Evolutionary conservation across 2,888 invertebrate genomes (phyloP), one percentile per base, ranked within the genome.

Genomic region (Xestia sexstrigata): DNA sequence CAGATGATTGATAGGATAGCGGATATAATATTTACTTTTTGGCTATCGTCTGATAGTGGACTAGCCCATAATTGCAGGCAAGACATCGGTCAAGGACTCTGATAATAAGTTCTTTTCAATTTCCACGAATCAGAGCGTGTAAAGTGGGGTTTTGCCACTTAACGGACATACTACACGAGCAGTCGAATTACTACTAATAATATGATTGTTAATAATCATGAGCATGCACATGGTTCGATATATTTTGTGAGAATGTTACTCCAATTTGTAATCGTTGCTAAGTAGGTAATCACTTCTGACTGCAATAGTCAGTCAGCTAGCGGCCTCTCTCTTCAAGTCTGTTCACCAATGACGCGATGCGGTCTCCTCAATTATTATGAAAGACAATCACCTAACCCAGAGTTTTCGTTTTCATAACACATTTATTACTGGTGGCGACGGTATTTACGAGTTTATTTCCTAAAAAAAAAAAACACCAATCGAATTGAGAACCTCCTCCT

Each of bases 41-140:
- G 49, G 23, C 42, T 60, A 76, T 75, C 65, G 23, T 26, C 39
- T 78, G 78, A 73, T 80, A 63, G 49, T 45, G 17, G 35, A 58
- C 82, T 66, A 66, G 49, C 49, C 58, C 35, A 58, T 81, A 75
- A 74, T 81, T 74, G 65, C 42, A 74, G 26, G 30, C 42, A 79
- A 76, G n/a, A 70, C 79, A 39, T 30, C 45, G 49, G 62, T 45
- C 52, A 62, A 68, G 70, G 77, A 79, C 49, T 35, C 26, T 11
- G 62, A 70, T 77, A 79, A 62, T 17, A 79, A 52, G 35, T 13
- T 23, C 0, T 45, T 79, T 62, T 62, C n/a, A 45, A 45, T 81
- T 75, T 49, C 58, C 9, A 39, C 52, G 35, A 45, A 81, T 67
- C 35, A 42, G 58, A 62, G 49, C 60, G 39, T 62, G 26, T 26